Conservation (phyloP, 2,888 invertebrate species). For the Shargacucullia verbasci region DNA sequence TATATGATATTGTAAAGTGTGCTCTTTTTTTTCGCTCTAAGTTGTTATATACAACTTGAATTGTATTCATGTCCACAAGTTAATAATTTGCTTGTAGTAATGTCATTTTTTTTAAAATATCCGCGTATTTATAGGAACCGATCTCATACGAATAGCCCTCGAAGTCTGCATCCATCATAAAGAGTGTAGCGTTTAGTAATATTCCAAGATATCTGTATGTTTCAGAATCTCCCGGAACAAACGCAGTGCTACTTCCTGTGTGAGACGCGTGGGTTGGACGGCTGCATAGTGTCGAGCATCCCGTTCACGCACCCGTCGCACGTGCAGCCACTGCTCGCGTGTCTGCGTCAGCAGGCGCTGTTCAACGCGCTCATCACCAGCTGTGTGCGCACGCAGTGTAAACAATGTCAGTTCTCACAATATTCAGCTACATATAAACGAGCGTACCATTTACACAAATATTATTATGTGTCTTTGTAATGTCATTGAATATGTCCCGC, state of each 20-base stretch:
- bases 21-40: no score
- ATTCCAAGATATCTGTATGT: background rate
- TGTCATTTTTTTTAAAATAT: no score
- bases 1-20: no score
- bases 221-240: constrained; percentile 96
- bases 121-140: no score
- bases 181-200: background rate
- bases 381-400: constrained; percentile 95
- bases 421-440: no score
- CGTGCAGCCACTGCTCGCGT: constrained; percentile 95
- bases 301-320: constrained; percentile 98
- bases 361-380: constrained; percentile 97
- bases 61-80: no score
- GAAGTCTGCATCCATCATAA: no score
- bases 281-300: constrained; percentile 93
- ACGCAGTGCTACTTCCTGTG: constrained; percentile 98
- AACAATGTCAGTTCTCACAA: constrained; percentile 92
- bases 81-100: no score
- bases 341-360: constrained; percentile 96
- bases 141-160: no score
- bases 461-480: no score
- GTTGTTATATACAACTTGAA: no score
- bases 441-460: no score
- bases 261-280: constrained; percentile 92
- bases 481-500: constrained; percentile 55